Evolutionary conservation across 2,797 vertebrate species (phyloP), one percentile per base, ranked within the genome.

Genomic region (Lepilemur septentrionalis): DNA sequence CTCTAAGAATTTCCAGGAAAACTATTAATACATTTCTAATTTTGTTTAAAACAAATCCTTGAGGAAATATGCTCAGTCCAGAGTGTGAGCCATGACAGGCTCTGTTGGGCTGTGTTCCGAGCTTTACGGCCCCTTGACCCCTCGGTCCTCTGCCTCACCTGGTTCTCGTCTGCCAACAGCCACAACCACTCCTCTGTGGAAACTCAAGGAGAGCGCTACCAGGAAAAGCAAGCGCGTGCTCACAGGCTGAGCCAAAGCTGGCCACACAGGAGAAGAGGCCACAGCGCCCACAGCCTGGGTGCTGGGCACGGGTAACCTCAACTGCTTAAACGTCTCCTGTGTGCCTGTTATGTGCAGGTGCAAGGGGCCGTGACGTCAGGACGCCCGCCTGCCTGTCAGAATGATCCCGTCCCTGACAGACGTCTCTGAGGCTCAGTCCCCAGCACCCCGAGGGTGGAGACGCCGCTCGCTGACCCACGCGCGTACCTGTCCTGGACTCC

Each of bases 401-500:
- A 3, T 0, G 14, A 57, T 1, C 4, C 22, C 18, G 9, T 5
- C 4, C 18, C 2, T 12, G 48, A 55, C 20, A 11, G 43, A 43
- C 1, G 14, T 41, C 65, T n/a, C 25, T 11, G 43, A 3, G 7
- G 9, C 10, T 88, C 69, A 35, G 59, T 52, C 46, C 46, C 46
- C 43, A 50, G 35, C 30, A 30, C 17, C 20, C 35, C 8, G 25
- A 61, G 18, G 38, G 25, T 43, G 41, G 0, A 10, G 15, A 43
- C 32, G 52, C 79, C 4, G 0, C 22, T 3, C 3, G 14, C 15
- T 18, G 32, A 67, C 63, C 1, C 7, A 4, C 7, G 0, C 76
- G 97, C 95, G 28, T 96, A 99, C 99, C 97, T 95, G 93, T 82
- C 15, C 80, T 7, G 76, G 94, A 25, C 25, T 98, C 97, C 76